These are phyloP conservation scores for Motacilla alba DNA, from an alignment of 2,113 vertebrate genomes.

Conservation along the genomic window DNA sequence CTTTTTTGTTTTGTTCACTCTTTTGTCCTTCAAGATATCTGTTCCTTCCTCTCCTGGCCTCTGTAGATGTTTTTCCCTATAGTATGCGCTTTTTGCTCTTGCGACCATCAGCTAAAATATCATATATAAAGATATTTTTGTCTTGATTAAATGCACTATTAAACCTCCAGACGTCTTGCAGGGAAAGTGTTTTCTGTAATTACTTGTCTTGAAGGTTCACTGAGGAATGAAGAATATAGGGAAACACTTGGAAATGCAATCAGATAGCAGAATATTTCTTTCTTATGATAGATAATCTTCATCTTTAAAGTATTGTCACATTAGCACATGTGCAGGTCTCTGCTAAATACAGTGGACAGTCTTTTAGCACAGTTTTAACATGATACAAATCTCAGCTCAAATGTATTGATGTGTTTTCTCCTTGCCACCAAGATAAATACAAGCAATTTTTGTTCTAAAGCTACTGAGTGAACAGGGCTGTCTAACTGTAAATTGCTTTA, in stretches of 20 bases:
- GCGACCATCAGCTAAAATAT: not conserved
- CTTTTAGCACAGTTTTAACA: not conserved
- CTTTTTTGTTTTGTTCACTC: not conserved
- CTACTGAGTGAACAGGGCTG: not conserved
- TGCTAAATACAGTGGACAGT: not conserved
- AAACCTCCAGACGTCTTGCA: not conserved
- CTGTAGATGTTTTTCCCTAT: not conserved
- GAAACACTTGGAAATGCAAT: not conserved
- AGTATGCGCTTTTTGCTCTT: not conserved
- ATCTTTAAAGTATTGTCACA: not conserved
- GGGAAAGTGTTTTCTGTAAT: not conserved
- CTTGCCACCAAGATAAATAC: conserved; percentile 5
- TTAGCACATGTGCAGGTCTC: not conserved
- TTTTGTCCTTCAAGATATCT: not conserved
- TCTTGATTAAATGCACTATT: not conserved
- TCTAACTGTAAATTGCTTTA: conserved; percentile 12
- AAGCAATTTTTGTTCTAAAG: conserved; percentile 7
- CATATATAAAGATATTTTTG: not conserved
- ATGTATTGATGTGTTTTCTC: not conserved
- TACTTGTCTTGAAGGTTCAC: not conserved
- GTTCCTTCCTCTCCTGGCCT: not conserved
- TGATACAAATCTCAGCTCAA: not conserved
- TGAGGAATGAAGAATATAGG: not conserved
- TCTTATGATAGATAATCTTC: not conserved
- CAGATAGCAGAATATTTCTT: not conserved